A percentile compares a stretch with the other conserved stretches of the same genome.
phyloP scores from a whole-genome alignment of 2,113 vertebrate genomes.

The Pungitius pungitius region DNA sequence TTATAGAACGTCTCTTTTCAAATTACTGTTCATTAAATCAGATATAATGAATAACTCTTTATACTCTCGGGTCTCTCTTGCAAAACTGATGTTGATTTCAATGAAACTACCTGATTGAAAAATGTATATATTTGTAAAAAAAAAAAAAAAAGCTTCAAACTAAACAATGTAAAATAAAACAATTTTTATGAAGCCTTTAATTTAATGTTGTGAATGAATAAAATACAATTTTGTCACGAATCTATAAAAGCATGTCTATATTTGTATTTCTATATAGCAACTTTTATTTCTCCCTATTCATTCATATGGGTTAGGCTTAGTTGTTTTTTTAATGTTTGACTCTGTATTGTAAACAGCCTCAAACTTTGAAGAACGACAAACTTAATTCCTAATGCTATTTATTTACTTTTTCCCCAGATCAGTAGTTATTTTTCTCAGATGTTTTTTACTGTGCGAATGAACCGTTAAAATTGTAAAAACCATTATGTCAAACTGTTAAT shows the following conservation, averaged over 20 bases:
- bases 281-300: neutral
- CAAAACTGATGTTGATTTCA: neutral
- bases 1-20: neutral
- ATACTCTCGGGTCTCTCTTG: neutral
- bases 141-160: neutral
- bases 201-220: neutral
- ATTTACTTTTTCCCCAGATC: neutral
- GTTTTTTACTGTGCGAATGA: neutral
- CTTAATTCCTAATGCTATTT: neutral
- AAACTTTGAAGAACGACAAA: neutral
- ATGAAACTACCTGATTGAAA: neutral
- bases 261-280: neutral
- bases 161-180: neutral
- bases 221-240: neutral
- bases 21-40: neutral
- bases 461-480: neutral
- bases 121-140: neutral
- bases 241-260: neutral
- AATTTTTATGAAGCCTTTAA: neutral
- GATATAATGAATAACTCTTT: neutral
- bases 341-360: neutral
- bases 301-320: neutral
- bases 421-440: too few species aligned
- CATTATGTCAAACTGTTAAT: neutral
- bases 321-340: neutral